phyloP scores from a whole-genome alignment of 2,113 vertebrate species.

The Indicator indicator region DNA sequence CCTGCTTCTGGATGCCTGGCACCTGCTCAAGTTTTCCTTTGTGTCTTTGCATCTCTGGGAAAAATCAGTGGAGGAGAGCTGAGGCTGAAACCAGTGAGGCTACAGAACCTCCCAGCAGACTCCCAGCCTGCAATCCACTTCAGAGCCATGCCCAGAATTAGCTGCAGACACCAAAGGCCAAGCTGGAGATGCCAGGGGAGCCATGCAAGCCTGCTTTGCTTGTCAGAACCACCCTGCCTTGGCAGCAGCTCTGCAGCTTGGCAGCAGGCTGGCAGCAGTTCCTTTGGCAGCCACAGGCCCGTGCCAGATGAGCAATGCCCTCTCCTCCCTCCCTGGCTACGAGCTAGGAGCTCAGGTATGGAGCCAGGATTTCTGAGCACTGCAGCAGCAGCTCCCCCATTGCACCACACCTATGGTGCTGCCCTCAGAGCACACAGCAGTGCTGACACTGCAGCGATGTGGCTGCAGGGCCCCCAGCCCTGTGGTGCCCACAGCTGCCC shows the following conservation, averaged over 20 bases:
- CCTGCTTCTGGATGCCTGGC: background rate
- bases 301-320: accelerated
- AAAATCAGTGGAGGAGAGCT: accelerated
- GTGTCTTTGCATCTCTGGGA: too few relatives aligned
- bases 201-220: background rate
- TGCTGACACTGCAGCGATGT: accelerated
- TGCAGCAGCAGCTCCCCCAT: background rate
- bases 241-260: accelerated
- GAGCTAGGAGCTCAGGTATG: background rate
- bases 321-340: background rate
- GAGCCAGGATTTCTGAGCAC: accelerated
- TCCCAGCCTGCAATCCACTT: background rate
- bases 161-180: background rate
- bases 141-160: background rate
- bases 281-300: background rate
- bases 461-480: accelerated
- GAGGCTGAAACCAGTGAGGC: accelerated
- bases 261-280: background rate
- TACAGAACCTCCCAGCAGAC: background rate
- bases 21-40: accelerated
- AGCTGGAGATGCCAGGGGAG: background rate
- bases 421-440: accelerated
- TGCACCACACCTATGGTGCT: accelerated
- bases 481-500: accelerated
- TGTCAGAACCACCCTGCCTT: accelerated